Evolutionary conservation across 2,113 vertebrate genomes (phyloP).

Genomic region (Nerophis ophidion): DNA sequence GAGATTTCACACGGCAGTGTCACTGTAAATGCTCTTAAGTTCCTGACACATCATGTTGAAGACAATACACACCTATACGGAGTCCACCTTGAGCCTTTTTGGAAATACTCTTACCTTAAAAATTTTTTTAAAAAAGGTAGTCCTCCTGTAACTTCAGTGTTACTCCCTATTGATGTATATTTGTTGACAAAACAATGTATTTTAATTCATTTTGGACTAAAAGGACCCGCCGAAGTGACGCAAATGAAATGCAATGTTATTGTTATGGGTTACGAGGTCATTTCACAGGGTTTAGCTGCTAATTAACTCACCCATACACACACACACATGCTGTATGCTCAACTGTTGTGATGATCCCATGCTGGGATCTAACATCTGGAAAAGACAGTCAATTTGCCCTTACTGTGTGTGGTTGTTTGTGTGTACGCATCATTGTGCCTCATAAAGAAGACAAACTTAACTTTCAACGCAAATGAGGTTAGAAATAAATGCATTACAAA

Average conservation of each 20-base stretch:
- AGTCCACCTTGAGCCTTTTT: neutral
- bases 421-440: neutral
- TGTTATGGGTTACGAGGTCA: constrained; percentile 35
- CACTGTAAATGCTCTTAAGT: constrained; percentile 17
- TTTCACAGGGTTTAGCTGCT: constrained; percentile 42
- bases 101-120: neutral
- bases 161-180: neutral
- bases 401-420: constrained; percentile 28
- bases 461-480: constrained; percentile 38
- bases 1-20: constrained; percentile 26
- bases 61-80: neutral
- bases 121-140: neutral
- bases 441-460: neutral
- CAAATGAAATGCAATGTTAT: constrained; percentile 4
- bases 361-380: constrained; percentile 33
- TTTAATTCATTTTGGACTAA: neutral
- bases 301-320: constrained; percentile 39
- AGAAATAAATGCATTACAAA: constrained; percentile 64
- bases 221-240: neutral
- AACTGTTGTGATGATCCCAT: constrained; percentile 11
- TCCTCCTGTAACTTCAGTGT: neutral
- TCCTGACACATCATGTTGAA: neutral
- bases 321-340: constrained; percentile 8
- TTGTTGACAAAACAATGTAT: neutral
- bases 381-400: constrained; percentile 47